These are phyloP conservation scores for Ptilodon capucinus DNA, from an alignment of 2,888 invertebrate genomes.

Conservation along the genomic window DNA sequence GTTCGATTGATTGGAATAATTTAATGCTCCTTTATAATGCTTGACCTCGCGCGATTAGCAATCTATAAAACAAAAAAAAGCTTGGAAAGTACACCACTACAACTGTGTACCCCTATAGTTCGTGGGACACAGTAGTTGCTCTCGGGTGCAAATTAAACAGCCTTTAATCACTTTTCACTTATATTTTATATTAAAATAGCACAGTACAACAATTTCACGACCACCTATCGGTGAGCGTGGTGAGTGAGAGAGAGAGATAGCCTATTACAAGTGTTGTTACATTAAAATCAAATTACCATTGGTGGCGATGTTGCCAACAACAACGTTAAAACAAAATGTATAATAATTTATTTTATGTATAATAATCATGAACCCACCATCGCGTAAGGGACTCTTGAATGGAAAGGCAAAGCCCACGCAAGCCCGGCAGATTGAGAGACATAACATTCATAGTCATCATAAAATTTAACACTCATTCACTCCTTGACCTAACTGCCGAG, in stretches of 20 bases:
- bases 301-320: too few relatives aligned
- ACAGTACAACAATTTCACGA: too few relatives aligned
- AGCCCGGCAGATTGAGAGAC: neutral
- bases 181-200: too few relatives aligned
- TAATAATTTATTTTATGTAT: too few relatives aligned
- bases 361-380: neutral
- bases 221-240: too few relatives aligned
- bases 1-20: conserved; percentile 53
- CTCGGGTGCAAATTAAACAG: too few relatives aligned
- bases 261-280: too few relatives aligned
- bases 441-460: conserved; percentile 12
- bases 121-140: too few relatives aligned
- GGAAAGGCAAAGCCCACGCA: neutral
- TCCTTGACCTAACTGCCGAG: conserved; percentile 29
- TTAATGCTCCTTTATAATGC: conserved; percentile 39
- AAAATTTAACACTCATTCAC: conserved; percentile 18
- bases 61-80: conserved; percentile 5
- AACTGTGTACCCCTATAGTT: too few relatives aligned
- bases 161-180: too few relatives aligned
- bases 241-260: too few relatives aligned
- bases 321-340: neutral
- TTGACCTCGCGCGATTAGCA: conserved; percentile 32
- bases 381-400: neutral
- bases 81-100: neutral
- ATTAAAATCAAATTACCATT: too few relatives aligned